Conservation (phyloP, 2,113 vertebrate species). For the Mandrillus leucophaeus region DNA sequence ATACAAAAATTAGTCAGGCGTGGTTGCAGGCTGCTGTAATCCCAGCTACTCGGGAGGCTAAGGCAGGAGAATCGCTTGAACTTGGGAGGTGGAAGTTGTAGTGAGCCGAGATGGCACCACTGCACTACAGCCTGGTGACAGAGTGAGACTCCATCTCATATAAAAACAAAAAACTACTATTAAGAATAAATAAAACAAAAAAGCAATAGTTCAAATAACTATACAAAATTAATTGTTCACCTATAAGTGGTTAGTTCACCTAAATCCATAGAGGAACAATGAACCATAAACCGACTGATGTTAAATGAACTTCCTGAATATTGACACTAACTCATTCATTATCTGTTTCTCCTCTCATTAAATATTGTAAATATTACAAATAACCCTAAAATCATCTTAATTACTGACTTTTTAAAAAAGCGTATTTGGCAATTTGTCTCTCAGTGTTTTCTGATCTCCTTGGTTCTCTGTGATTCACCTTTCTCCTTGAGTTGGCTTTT, state of each 20-base stretch:
- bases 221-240: neutral
- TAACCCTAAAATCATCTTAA: neutral
- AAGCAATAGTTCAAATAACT: neutral
- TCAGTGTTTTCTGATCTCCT: neutral
- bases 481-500: neutral
- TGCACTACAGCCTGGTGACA: no score
- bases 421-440: neutral
- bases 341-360: rapidly evolving
- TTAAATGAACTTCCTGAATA: neutral
- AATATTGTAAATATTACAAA: neutral
- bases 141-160: no score
- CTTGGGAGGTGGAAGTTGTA: no score
- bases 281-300: neutral
- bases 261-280: neutral
- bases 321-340: neutral
- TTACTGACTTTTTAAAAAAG: neutral
- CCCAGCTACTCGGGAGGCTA: no score
- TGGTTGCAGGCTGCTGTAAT: no score
- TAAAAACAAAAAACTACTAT: neutral
- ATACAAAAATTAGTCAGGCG: no score
- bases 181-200: neutral
- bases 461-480: neutral
- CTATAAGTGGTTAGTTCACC: neutral
- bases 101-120: no score
- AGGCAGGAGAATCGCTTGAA: no score